These are phyloP conservation scores for Hipparchia sbordonii DNA, from an alignment of 2,888 invertebrate genomes.

Conservation along the genomic window DNA sequence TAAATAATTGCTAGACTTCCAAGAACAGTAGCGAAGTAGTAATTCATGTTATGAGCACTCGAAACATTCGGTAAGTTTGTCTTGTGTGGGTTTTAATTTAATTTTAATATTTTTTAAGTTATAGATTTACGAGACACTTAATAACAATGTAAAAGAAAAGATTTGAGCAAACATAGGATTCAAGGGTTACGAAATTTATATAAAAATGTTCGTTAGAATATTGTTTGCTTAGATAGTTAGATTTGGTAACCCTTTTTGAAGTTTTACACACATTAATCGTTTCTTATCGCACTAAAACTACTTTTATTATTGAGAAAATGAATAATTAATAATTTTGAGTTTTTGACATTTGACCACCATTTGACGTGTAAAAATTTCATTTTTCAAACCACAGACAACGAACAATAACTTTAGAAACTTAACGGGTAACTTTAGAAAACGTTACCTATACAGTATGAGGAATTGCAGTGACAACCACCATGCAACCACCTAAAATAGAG, in stretches of 20 bases:
- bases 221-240: not conserved
- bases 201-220: not conserved
- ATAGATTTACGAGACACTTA: not conserved
- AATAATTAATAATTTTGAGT: too few species aligned
- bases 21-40: not conserved
- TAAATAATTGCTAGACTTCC: not conserved
- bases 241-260: slow-evolving; percentile 18
- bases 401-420: too few species aligned
- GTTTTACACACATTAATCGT: not conserved
- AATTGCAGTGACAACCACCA: too few species aligned
- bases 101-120: not conserved
- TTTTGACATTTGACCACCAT: too few species aligned
- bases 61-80: not conserved
- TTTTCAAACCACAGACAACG: too few species aligned
- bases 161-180: not conserved
- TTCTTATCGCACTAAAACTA: not conserved
- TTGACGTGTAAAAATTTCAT: too few species aligned
- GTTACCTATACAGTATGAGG: too few species aligned
- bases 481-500: too few species aligned
- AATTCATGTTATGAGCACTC: slow-evolving; percentile 57
- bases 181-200: slow-evolving; percentile 10
- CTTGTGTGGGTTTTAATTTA: not conserved
- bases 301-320: too few species aligned
- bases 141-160: not conserved
- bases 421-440: too few species aligned